A percentile compares a stretch with the other conserved stretches of the same genome.
Evolutionary conservation across 2,113 vertebrate species (phyloP).

Genomic region (Protobothrops flavoviridis): DNA sequence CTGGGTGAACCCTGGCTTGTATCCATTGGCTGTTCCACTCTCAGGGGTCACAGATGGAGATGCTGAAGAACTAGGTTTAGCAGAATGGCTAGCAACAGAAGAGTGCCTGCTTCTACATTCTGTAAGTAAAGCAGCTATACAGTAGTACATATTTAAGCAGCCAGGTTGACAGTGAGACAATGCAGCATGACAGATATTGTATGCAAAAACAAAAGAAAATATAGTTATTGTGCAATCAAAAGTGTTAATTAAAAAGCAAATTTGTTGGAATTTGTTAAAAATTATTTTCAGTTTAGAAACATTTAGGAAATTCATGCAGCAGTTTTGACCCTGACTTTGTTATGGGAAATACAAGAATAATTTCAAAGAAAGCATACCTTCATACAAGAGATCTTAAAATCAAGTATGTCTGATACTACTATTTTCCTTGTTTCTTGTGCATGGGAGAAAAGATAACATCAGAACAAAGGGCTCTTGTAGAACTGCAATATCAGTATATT

Average conservation of each 20-base stretch:
- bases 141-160: conserved; percentile 59
- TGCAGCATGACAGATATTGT: conserved; percentile 40
- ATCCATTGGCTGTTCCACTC: conserved; percentile 85
- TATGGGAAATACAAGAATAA: neutral
- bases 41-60: conserved; percentile 85
- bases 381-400: neutral
- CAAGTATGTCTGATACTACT: neutral
- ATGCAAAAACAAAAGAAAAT: conserved; percentile 11
- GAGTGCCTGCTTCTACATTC: conserved; percentile 92
- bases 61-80: conserved; percentile 86
- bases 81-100: conserved; percentile 77
- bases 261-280: neutral
- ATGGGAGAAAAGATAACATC: neutral
- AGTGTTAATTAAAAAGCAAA: neutral
- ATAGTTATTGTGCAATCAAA: conserved; percentile 25
- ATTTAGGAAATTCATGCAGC: neutral
- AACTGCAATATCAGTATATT: neutral
- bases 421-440: neutral
- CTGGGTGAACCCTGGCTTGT: conserved; percentile 85
- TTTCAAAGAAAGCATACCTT: neutral
- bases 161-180: conserved; percentile 41
- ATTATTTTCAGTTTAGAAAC: conserved; percentile 23
- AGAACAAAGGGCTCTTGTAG: neutral
- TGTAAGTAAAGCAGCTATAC: conserved; percentile 69
- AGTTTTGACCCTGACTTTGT: neutral